Conservation (phyloP, 1,140 invertebrate genomes). For the Mamestra configurata region DNA sequence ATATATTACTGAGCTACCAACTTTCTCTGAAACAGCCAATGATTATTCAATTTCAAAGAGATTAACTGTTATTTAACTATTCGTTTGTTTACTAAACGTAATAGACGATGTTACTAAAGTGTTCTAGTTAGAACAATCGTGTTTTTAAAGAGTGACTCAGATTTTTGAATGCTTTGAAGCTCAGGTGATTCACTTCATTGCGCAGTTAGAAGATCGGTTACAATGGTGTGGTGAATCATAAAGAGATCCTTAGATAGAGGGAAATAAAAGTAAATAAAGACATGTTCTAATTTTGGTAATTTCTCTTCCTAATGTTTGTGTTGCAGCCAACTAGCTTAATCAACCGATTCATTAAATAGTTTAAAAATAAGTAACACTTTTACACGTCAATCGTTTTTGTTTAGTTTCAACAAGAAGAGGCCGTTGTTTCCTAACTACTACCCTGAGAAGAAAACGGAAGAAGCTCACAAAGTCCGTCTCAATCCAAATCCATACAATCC, state of each 20-base stretch:
- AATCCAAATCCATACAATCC: too few relatives aligned
- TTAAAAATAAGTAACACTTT: too few relatives aligned
- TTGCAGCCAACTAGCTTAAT: too few relatives aligned
- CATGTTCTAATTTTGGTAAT: background rate
- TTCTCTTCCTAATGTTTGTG: background rate
- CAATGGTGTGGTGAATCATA: conserved; percentile 25
- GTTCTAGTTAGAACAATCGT: conserved; percentile 2
- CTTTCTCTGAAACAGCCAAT: conserved; percentile 62
- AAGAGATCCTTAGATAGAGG: background rate
- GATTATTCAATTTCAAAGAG: conserved; percentile 72
- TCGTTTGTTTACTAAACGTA: conserved; percentile 29
- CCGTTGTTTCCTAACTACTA: too few relatives aligned
- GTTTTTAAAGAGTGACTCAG: conserved; percentile 30
- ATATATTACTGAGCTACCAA: conserved; percentile 59
- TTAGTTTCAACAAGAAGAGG: too few relatives aligned
- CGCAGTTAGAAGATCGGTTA: conserved; percentile 3
- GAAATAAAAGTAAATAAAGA: background rate
- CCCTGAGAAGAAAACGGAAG: too few relatives aligned
- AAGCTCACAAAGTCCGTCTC: too few relatives aligned
- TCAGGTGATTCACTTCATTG: conserved; percentile 17
- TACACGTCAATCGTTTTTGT: too few relatives aligned
- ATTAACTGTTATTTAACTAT: conserved; percentile 68
- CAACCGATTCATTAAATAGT: too few relatives aligned
- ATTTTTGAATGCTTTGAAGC: background rate
- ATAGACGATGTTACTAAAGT: conserved; percentile 3